Base-by-base conservation (phyloP, 2,797 vertebrate species). In the Emydoidea blandingii region DNA sequence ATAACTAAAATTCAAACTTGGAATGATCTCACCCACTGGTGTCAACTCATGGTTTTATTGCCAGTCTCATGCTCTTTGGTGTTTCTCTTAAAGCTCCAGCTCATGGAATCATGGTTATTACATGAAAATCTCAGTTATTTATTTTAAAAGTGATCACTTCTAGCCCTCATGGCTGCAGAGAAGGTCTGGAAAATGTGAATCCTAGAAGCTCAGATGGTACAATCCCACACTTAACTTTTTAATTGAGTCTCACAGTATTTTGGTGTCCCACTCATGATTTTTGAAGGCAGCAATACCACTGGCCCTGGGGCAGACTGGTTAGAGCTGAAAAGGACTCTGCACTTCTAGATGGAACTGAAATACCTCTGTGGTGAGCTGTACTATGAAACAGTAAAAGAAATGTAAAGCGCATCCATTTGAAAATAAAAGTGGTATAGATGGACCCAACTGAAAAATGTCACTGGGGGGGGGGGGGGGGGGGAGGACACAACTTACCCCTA, bases 41-140 rank as follows among this genome's bases (percentile, higher is more conserved):
- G 83, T 9, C 6, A 88, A 79, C 52, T 89, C n/a, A 6, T 85
- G 34, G 79, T 94, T 90, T 85, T 86, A 90, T 27, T 87, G 12
- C 3, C n/a, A 18, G 21, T 25, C 44, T 5, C 18, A 81, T 4
- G 87, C 82, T 93, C 37, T 0, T 2, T 27, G 1, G 6, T 53
- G 21, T 41, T 86, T 87, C 41, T 4, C 52, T n/a, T 65, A 89
- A 90, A 65, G 37, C 7, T 29, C 54, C 23, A 65, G 62, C 31
- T 4, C 5, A 23, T 59, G 74, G 37, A 44, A 81, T 23, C 2
- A 18, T 4, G 6, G 57, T 85, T 90, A 56, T 62, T 50, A 94
- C 2, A 4, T 0, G 3, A 83, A 18, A 85, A 76, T n/a, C 62
- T 50, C 18, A 37, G 85, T 62, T 19, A 4, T 86, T 91, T 79